These are phyloP conservation scores for Trileptium ribeirensis DNA, from an alignment of 2,888 invertebrate species.

Conservation along the genomic window DNA sequence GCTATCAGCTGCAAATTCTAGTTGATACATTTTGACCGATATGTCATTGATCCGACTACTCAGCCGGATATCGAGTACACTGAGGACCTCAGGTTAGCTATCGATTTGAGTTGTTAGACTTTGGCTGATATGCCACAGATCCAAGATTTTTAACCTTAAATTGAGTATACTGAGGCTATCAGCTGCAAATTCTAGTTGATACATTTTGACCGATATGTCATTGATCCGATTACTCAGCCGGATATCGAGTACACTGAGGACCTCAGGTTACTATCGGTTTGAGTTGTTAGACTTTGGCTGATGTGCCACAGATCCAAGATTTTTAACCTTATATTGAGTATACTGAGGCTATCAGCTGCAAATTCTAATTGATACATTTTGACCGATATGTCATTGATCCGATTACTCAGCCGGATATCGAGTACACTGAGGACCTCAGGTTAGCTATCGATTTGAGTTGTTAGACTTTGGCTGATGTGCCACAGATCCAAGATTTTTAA, in stretches of 20 bases:
- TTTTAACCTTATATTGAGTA: too few relatives aligned
- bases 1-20: constrained; percentile 43
- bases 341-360: constrained; percentile 42
- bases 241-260: constrained; percentile 38
- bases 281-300: too few relatives aligned
- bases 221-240: constrained; percentile 46
- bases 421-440: constrained; percentile 30
- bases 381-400: constrained; percentile 47
- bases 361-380: constrained; percentile 45
- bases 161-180: constrained; percentile 44
- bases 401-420: constrained; percentile 44
- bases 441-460: too few relatives aligned
- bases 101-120: too few relatives aligned
- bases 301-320: too few relatives aligned
- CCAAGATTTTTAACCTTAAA: too few relatives aligned
- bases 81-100: too few relatives aligned
- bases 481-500: too few relatives aligned
- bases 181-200: constrained; percentile 43
- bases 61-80: constrained; percentile 43
- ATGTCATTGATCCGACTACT: constrained; percentile 45
- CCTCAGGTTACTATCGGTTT: too few relatives aligned
- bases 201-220: constrained; percentile 46
- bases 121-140: too few relatives aligned
- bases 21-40: constrained; percentile 45
- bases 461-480: too few relatives aligned